A percentile compares a stretch with the other conserved stretches of the same genome.
phyloP scores from a whole-genome alignment of 92 coral and sea anemone genomes.

The Blastomussa wellsi region DNA sequence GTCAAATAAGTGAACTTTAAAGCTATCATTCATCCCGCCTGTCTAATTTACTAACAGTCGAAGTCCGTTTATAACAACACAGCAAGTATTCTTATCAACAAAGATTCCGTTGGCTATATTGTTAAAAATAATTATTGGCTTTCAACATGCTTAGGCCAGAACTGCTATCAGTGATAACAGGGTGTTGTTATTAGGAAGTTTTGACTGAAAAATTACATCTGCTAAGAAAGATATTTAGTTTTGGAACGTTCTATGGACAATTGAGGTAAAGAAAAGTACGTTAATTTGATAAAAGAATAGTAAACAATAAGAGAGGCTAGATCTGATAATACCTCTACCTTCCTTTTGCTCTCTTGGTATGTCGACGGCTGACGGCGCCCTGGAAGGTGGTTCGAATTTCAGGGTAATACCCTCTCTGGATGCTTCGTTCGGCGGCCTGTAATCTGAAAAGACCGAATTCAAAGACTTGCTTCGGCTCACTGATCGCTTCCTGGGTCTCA shows the following conservation, averaged over 20 bases:
- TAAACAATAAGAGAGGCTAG: not conserved
- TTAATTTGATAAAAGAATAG: not conserved
- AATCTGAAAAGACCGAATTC: constrained; percentile 65
- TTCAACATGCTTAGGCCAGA: too few relatives aligned
- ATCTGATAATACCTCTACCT: constrained; percentile 1
- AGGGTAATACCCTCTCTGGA: constrained; percentile 50
- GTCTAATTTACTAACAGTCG: too few relatives aligned
- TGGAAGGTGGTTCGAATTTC: constrained; percentile 61
- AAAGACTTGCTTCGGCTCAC: constrained; percentile 61
- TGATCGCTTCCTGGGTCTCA: constrained; percentile 33
- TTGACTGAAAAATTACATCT: too few relatives aligned
- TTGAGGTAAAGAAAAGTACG: not conserved
- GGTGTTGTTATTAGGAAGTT: too few relatives aligned
- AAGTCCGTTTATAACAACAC: too few relatives aligned
- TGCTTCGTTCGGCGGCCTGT: constrained; percentile 28
- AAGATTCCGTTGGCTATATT: too few relatives aligned
- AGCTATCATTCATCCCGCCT: too few relatives aligned
- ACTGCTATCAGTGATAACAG: too few relatives aligned
- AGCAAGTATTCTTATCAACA: too few relatives aligned
- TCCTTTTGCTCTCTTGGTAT: constrained; percentile 40
- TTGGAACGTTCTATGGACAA: too few relatives aligned
- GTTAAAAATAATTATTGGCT: too few relatives aligned
- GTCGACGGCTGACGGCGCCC: constrained; percentile 64
- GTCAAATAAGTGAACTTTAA: not conserved
- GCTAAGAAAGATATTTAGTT: too few relatives aligned